A percentile compares a stretch with the other conserved stretches of the same genome.
Conservation (phyloP, 2,888 invertebrate genomes). For the Carabus problematicus region DNA sequence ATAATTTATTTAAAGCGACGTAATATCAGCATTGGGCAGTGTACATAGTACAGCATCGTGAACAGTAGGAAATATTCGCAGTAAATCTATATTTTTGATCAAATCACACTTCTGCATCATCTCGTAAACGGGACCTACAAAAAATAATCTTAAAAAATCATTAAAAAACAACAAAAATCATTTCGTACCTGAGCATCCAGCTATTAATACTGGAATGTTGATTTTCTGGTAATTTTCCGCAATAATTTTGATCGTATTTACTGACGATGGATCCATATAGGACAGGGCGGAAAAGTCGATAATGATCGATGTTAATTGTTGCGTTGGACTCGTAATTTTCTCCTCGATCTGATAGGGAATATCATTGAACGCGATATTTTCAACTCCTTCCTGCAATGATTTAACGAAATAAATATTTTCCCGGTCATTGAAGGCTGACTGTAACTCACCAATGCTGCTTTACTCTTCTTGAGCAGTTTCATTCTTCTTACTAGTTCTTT, state of each 20-base stretch:
- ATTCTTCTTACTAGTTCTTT: slow-evolving; percentile 58
- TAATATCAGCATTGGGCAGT: slow-evolving; percentile 22
- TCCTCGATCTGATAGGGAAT: slow-evolving; percentile 24
- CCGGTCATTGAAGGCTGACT: slow-evolving; percentile 40
- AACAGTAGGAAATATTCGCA: slow-evolving; percentile 66
- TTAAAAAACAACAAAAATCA: background rate
- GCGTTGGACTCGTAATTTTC: background rate
- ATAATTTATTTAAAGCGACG: slow-evolving; percentile 25
- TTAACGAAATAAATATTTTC: slow-evolving; percentile 19
- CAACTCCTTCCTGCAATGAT: slow-evolving; percentile 22
- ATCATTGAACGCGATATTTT: slow-evolving; percentile 29
- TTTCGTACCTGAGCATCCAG: slow-evolving; percentile 63
- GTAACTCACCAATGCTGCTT: slow-evolving; percentile 46
- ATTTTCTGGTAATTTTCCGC: slow-evolving; percentile 63
- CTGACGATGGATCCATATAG: slow-evolving; percentile 71
- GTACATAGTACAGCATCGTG: slow-evolving; percentile 66
- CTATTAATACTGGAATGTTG: slow-evolving; percentile 64
- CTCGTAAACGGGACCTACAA: slow-evolving; percentile 72
- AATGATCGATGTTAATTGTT: slow-evolving; percentile 56
- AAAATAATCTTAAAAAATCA: slow-evolving; percentile 46
- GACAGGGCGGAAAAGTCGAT: slow-evolving; percentile 70
- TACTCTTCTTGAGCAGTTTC: slow-evolving; percentile 54
- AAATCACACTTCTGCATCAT: slow-evolving; percentile 68
- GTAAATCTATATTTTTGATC: slow-evolving; percentile 61
- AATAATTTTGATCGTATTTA: slow-evolving; percentile 63